Percentiles rank a stretch among this genome's conserved stretches.
These are phyloP conservation scores for Neogobius melanostomus DNA, from an alignment of 2,113 vertebrate genomes.

Conservation along the genomic window DNA sequence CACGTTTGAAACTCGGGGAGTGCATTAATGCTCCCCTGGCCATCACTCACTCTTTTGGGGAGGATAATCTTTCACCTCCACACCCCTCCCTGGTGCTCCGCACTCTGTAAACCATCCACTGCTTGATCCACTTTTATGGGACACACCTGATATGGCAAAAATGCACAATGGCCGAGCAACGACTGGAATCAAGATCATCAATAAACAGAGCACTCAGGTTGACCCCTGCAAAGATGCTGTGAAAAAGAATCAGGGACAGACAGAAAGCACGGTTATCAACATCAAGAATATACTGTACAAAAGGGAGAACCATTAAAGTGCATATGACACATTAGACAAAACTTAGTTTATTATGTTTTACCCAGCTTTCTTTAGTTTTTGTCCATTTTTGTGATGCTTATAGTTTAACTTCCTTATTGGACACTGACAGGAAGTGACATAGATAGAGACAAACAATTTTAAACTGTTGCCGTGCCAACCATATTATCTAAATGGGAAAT, in stretches of 20 bases:
- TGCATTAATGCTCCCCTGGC: conserved; percentile 60
- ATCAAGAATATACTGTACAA: neutral
- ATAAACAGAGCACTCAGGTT: conserved; percentile 22
- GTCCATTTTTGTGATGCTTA: too few relatives aligned
- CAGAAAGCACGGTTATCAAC: neutral
- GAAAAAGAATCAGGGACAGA: neutral
- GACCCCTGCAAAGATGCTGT: conserved; percentile 10
- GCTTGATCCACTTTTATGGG: conserved; percentile 62
- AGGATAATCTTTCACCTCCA: conserved; percentile 56
- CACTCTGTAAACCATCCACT: conserved; percentile 29
- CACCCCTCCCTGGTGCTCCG: conserved; percentile 12
- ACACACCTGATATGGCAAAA: conserved; percentile 64
- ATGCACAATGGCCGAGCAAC: conserved; percentile 29
- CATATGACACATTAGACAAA: too few relatives aligned
- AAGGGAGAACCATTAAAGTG: too few relatives aligned
- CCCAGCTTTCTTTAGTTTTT: too few relatives aligned
- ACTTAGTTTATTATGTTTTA: too few relatives aligned
- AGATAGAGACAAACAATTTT: too few relatives aligned
- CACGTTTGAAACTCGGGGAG: conserved; percentile 56
- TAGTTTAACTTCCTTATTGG: too few relatives aligned
- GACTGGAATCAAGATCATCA: conserved; percentile 36
- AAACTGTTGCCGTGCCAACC: too few relatives aligned
- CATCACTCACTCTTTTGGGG: conserved; percentile 44
- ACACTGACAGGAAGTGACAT: too few relatives aligned
- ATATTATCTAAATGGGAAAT: too few relatives aligned